phyloP scores from a whole-genome alignment of 2,797 vertebrate species.

The Myoxocephalus aenaeus region DNA sequence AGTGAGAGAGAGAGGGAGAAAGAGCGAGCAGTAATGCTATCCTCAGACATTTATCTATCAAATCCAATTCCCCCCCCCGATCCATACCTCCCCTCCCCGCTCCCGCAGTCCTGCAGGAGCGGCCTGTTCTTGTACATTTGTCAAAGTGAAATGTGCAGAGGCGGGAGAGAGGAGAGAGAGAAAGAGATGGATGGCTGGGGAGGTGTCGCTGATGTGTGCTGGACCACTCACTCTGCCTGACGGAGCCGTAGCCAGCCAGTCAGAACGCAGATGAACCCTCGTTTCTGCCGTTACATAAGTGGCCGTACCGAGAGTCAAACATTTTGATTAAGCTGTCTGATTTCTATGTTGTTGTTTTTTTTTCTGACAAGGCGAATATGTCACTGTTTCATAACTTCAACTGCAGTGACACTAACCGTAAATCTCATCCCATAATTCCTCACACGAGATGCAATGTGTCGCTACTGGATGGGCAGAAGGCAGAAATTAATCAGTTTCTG shows the following conservation, averaged over 20 bases:
- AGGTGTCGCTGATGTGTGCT: slow-evolving; percentile 72
- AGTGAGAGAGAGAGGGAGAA: slow-evolving; percentile 1
- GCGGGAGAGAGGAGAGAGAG: slow-evolving; percentile 47
- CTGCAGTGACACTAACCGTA: slow-evolving; percentile 24
- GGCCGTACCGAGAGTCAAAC: slow-evolving; percentile 45
- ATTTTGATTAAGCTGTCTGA: slow-evolving; percentile 59
- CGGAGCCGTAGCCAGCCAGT: slow-evolving; percentile 52
- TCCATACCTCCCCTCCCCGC: slow-evolving; percentile 70
- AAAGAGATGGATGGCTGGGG: slow-evolving; percentile 65
- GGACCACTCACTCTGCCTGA: slow-evolving; percentile 65
- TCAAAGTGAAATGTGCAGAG: slow-evolving; percentile 80
- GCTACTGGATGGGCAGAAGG: slow-evolving; percentile 18
- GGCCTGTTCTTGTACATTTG: slow-evolving; percentile 80
- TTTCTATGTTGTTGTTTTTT: slow-evolving; percentile 38
- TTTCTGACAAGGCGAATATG: slow-evolving; percentile 35
- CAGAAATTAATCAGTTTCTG: slow-evolving; percentile 34
- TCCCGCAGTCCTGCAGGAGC: slow-evolving; percentile 71
- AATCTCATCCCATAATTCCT: slow-evolving; percentile 50
- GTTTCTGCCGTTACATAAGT: slow-evolving; percentile 49
- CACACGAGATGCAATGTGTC: slow-evolving; percentile 26
- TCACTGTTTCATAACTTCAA: slow-evolving; percentile 49
- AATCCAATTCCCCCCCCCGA: slow-evolving; percentile 69
- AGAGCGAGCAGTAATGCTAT: slow-evolving; percentile 61
- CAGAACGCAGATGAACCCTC: slow-evolving; percentile 57
- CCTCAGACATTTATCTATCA: slow-evolving; percentile 76